Conservation (phyloP, 1,140 invertebrate genomes). For the Teleopsis dalmanni region DNA sequence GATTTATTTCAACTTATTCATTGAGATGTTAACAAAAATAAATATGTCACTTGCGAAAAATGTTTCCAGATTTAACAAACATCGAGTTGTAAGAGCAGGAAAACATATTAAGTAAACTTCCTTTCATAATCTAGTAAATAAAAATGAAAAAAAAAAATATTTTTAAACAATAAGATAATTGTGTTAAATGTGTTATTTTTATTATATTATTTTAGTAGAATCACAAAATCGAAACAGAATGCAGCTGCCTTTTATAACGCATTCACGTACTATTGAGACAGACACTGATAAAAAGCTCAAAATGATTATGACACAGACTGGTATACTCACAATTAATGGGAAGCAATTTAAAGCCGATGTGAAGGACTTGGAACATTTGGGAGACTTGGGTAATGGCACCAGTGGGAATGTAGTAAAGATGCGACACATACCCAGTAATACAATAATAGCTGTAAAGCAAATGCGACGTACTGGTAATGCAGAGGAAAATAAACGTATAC, state of each 20-base stretch:
- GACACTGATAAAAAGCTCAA: conserved; percentile 48
- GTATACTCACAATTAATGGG: conserved; percentile 74
- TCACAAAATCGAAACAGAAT: conserved; percentile 2
- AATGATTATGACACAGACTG: conserved; percentile 56
- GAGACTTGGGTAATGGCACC: conserved; percentile 90
- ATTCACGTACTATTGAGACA: conserved; percentile 45
- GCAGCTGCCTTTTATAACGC: neutral
- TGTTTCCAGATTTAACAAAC: no score
- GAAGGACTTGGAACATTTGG: conserved; percentile 77
- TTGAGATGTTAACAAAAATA: no score
- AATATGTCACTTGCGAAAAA: no score
- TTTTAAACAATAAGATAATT: no score
- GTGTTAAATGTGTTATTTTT: no score
- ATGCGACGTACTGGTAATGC: conserved; percentile 94
- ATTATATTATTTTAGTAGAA: no score
- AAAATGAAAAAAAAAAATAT: neutral
- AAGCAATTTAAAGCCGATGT: conserved; percentile 75
- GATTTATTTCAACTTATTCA: no score
- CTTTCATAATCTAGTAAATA: no score
- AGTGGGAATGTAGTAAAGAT: conserved; percentile 98
- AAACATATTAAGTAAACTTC: no score
- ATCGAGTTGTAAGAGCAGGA: no score
- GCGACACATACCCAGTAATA: conserved; percentile 76
- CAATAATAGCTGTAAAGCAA: conserved; percentile 95
- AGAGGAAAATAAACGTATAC: conserved; percentile 95